A percentile compares a stretch with the other conserved stretches of the same genome.
Evolutionary conservation across 2,113 vertebrate genomes (phyloP).

Genomic region (Abramis brama): DNA sequence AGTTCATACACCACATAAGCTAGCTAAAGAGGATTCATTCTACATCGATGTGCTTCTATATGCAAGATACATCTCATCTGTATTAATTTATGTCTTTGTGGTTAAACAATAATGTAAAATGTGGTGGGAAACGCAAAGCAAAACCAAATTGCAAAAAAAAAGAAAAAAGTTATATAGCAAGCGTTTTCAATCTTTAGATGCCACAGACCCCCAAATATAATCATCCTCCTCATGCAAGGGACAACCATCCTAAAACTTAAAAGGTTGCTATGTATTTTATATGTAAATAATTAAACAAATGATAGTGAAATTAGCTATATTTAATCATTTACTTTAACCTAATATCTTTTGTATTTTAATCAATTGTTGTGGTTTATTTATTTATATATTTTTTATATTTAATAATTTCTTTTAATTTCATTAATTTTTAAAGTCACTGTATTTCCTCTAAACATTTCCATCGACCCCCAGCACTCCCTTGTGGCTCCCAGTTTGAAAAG

Average conservation of each 20-base stretch:
- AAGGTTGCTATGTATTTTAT: not conserved
- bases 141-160: too few relatives aligned
- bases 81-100: not conserved
- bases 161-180: too few relatives aligned
- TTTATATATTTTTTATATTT: too few relatives aligned
- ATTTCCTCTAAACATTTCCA: not conserved
- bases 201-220: too few relatives aligned
- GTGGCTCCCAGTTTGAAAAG: not conserved
- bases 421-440: too few relatives aligned
- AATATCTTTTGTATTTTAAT: not conserved
- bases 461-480: not conserved
- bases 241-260: too few relatives aligned
- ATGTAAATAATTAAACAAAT: not conserved
- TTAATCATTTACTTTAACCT: not conserved
- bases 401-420: too few relatives aligned
- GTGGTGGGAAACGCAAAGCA: not conserved
- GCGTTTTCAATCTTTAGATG: too few relatives aligned
- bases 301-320: not conserved
- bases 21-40: not conserved
- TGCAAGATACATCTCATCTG: not conserved
- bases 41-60: not conserved
- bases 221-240: too few relatives aligned
- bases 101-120: not conserved
- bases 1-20: not conserved
- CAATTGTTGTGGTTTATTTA: too few relatives aligned